Percentiles rank a stretch among this genome's conserved stretches.
Evolutionary conservation across 2,797 vertebrate species (phyloP).

Genomic region (Cetoscarus ocellatus): DNA sequence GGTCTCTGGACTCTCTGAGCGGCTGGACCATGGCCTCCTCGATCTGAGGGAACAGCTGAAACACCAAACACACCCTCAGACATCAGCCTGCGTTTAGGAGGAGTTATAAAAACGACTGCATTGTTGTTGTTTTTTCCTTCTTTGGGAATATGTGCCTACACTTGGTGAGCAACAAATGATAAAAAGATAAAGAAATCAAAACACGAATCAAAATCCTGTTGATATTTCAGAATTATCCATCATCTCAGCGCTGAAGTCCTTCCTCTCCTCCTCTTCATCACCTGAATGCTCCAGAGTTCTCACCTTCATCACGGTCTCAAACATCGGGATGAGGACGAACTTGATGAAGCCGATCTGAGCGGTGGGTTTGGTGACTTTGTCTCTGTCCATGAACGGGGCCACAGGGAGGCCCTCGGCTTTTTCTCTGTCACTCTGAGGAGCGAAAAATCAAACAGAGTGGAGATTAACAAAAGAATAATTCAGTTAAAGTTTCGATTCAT

Average conservation of each 20-base stretch:
- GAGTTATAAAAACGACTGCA: no score
- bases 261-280: no score
- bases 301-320: slow-evolving; percentile 87
- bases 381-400: slow-evolving; percentile 95
- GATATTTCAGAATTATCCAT: no score
- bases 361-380: slow-evolving; percentile 94
- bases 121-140: no score
- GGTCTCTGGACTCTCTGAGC: slow-evolving; percentile 90
- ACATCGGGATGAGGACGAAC: slow-evolving; percentile 88
- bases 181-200: no score
- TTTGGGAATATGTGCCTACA: no score
- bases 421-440: slow-evolving; percentile 90
- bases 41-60: slow-evolving; percentile 91
- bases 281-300: not conserved
- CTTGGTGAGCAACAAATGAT: no score
- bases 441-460: not conserved
- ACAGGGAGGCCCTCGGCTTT: slow-evolving; percentile 93
- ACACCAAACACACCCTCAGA: not conserved
- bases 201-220: no score
- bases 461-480: not conserved
- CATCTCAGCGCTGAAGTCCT: no score
- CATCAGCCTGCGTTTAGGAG: no score
- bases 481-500: no score
- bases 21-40: slow-evolving; percentile 93
- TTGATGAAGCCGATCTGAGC: slow-evolving; percentile 93